These are phyloP conservation scores for Dryoscopus gambensis DNA, from an alignment of 2,113 vertebrate species.

Conservation along the genomic window DNA sequence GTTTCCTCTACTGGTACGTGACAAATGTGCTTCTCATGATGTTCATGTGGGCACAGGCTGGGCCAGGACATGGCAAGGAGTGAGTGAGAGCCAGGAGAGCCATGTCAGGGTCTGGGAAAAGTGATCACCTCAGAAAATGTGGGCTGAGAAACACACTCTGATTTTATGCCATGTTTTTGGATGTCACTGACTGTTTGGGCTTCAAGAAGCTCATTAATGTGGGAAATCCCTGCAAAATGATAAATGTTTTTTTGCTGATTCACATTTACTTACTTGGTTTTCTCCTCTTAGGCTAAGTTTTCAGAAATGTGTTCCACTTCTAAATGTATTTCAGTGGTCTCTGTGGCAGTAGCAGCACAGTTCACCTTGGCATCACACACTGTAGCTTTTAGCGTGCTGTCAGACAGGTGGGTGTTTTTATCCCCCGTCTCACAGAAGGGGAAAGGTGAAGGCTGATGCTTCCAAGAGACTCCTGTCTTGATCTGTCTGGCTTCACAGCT, in stretches of 20 bases:
- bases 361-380: accelerated
- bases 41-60: neutral
- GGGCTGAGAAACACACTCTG: neutral
- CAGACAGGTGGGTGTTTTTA: neutral
- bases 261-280: neutral
- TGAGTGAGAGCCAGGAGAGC: neutral
- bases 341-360: neutral
- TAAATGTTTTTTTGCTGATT: neutral
- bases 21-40: neutral
- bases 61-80: neutral
- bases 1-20: neutral
- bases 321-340: neutral
- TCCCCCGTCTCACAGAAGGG: neutral
- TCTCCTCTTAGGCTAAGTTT: neutral
- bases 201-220: neutral
- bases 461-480: neutral
- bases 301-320: neutral
- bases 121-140: neutral
- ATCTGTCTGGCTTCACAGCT: neutral
- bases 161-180: neutral
- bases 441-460: neutral
- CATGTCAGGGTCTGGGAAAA: neutral
- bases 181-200: neutral
- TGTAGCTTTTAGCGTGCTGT: neutral
- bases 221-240: neutral